phyloP scores from a whole-genome alignment of 2,113 vertebrate genomes.

The Mionectes macconnelli region DNA sequence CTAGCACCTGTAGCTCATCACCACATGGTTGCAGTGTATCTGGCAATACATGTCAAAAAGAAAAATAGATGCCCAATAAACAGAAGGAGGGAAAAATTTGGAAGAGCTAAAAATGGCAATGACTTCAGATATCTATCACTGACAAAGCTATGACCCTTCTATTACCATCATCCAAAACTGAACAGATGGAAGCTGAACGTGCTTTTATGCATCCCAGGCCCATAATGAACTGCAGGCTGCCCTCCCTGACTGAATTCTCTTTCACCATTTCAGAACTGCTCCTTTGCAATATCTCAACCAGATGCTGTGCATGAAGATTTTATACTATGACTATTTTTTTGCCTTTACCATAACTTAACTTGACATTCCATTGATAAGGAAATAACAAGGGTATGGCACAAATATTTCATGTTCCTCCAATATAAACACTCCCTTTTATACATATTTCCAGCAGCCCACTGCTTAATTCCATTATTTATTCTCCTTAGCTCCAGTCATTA shows the following conservation, averaged over 20 bases:
- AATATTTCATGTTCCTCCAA: not conserved
- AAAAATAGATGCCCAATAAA: not conserved
- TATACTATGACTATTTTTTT: not conserved
- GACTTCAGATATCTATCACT: not conserved
- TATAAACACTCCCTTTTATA: not conserved
- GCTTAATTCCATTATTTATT: not conserved
- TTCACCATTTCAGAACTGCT: not conserved
- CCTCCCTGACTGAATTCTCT: not conserved
- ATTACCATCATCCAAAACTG: rapidly evolving
- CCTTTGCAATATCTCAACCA: rapidly evolving
- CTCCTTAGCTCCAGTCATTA: not conserved
- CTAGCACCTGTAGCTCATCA: not conserved
- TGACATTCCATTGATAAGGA: not conserved
- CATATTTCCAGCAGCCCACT: not conserved
- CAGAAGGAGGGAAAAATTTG: not conserved
- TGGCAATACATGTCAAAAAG: not conserved
- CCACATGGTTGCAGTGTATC: not conserved
- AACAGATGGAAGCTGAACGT: not conserved
- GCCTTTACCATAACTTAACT: not conserved
- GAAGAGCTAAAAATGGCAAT: not conserved
- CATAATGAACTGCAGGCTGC: not conserved
- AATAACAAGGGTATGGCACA: not conserved
- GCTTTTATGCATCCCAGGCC: not conserved
- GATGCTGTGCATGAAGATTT: not conserved
- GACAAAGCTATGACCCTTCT: not conserved